Evolutionary conservation across 2,113 vertebrate species (phyloP).

Genomic region (Clarias gariepinus): DNA sequence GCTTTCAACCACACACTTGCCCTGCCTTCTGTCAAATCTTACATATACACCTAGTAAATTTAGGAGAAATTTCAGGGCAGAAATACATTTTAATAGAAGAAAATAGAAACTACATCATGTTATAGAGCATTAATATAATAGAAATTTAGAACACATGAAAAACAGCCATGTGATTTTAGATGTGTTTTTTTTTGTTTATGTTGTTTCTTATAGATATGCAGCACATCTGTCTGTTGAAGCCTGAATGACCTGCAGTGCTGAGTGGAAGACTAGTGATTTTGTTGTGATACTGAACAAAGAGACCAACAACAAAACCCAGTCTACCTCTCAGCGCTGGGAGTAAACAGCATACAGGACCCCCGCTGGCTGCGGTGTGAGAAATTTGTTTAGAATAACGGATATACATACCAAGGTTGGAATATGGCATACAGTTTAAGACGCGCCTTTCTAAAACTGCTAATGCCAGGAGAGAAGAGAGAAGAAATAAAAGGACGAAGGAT

Average conservation of each 20-base stretch:
- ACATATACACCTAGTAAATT: background rate
- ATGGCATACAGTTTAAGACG: background rate
- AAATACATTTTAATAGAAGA: too few relatives aligned
- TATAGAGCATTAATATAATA: background rate
- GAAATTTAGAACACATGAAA: background rate
- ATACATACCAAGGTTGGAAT: background rate
- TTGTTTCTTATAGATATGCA: conserved; percentile 12
- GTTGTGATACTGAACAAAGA: conserved; percentile 73
- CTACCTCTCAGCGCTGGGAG: conserved; percentile 72
- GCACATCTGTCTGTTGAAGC: background rate
- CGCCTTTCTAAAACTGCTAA: background rate
- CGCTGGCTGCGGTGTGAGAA: background rate
- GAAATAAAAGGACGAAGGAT: background rate
- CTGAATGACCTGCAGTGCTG: conserved; percentile 62
- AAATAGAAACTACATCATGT: too few relatives aligned
- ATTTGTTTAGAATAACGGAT: background rate
- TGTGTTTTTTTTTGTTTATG: background rate
- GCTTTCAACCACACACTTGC: background rate
- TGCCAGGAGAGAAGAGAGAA: background rate
- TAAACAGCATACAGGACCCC: background rate
- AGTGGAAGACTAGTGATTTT: conserved; percentile 91
- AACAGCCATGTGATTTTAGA: background rate
- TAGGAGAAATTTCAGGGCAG: background rate
- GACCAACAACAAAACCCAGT: conserved; percentile 84
- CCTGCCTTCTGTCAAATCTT: background rate